phyloP scores from a whole-genome alignment of 1,140 invertebrate species.

The Ladona fulva region DNA sequence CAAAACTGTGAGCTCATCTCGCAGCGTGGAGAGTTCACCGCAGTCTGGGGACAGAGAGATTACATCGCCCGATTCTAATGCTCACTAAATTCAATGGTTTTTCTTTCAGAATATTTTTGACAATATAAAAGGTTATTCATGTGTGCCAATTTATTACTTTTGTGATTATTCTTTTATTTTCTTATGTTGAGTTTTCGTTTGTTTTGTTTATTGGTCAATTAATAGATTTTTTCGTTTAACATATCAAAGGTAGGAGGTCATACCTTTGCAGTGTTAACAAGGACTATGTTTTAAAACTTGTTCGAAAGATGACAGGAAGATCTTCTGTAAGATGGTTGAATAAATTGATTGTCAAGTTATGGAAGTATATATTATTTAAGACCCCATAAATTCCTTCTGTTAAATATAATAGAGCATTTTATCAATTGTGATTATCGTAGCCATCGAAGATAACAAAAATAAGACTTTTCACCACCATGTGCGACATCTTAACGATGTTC shows the following conservation, averaged over 20 bases:
- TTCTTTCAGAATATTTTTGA: not conserved
- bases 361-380: too few species aligned
- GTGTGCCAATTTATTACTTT: not conserved
- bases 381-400: too few species aligned
- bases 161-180: constrained; percentile 8
- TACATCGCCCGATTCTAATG: not conserved
- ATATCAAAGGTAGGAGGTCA: not conserved
- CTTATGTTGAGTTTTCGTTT: constrained; percentile 11
- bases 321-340: too few species aligned
- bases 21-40: not conserved
- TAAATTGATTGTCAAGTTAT: too few species aligned
- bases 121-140: not conserved
- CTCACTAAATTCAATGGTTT: not conserved
- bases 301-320: too few species aligned
- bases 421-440: too few species aligned
- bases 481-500: too few species aligned
- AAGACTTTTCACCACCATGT: too few species aligned
- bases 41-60: not conserved
- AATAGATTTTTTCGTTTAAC: constrained; percentile 5
- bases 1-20: not conserved
- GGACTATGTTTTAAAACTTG: too few species aligned
- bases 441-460: too few species aligned
- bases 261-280: too few species aligned
- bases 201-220: not conserved
- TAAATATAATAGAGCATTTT: too few species aligned